phyloP scores from a whole-genome alignment of 1,140 invertebrate genomes.

The Hestina assimilis region DNA sequence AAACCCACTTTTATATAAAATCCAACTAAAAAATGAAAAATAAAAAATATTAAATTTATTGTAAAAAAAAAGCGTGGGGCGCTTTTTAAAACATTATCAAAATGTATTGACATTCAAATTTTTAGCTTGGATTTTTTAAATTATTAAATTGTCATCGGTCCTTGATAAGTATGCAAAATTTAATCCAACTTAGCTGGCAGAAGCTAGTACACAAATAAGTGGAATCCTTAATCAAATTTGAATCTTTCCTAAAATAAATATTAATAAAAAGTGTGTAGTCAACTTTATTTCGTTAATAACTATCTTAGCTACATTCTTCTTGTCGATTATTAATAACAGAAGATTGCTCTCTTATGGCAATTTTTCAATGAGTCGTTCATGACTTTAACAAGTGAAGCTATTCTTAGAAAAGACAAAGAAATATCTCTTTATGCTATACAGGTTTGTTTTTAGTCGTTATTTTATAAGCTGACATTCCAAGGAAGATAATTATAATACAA shows the following conservation, averaged over 20 bases:
- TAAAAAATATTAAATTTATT: too few species aligned
- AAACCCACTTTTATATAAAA: too few species aligned
- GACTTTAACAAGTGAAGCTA: constrained; percentile 4
- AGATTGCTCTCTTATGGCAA: constrained; percentile 42
- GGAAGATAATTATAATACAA: neutral
- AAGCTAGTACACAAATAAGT: too few species aligned
- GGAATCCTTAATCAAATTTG: too few species aligned
- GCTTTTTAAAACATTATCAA: too few species aligned
- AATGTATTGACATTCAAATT: too few species aligned
- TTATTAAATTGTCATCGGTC: too few species aligned
- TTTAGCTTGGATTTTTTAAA: too few species aligned
- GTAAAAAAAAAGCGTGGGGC: too few species aligned
- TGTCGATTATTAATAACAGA: constrained; percentile 59
- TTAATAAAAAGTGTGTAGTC: constrained; percentile 10
- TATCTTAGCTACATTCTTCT: constrained; percentile 38
- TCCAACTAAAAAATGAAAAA: too few species aligned
- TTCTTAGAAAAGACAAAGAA: neutral
- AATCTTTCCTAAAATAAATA: neutral
- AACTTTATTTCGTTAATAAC: constrained; percentile 29
- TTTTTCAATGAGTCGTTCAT: constrained; percentile 16
- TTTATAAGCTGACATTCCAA: neutral
- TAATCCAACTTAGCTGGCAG: too few species aligned
- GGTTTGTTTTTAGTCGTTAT: neutral
- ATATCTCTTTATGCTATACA: neutral
- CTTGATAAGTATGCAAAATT: too few species aligned